Percentiles rank a stretch among this genome's conserved stretches.
These are phyloP conservation scores for Palythoa grandis DNA, from an alignment of 92 coral and sea anemone genomes.

Conservation along the genomic window DNA sequence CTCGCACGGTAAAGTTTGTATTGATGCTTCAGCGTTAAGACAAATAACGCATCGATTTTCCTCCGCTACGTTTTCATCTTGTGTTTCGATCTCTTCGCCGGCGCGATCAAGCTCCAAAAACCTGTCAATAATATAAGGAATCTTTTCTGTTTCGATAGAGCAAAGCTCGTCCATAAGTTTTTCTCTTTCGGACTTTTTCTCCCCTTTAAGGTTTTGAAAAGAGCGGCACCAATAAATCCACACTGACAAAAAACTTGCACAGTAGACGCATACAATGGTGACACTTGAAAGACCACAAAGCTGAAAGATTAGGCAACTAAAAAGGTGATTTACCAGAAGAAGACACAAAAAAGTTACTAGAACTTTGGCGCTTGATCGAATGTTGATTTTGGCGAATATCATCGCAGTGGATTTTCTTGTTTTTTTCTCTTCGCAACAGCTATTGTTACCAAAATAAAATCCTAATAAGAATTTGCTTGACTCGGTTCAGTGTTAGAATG, in stretches of 20 bases:
- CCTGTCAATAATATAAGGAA: conserved; percentile 86
- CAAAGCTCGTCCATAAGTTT: conserved; percentile 76
- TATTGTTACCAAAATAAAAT: background rate
- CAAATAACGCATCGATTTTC: conserved; percentile 88
- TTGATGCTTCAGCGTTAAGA: conserved; percentile 80
- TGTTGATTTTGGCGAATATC: conserved; percentile 26
- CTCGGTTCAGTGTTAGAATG: background rate
- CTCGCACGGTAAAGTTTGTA: conserved; percentile 82
- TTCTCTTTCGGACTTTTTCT: conserved; percentile 54
- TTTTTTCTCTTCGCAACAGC: background rate
- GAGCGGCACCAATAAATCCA: conserved; percentile 62
- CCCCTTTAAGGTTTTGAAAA: conserved; percentile 30
- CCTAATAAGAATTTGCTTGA: background rate
- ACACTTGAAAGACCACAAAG: conserved; percentile 58
- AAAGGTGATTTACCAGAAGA: conserved; percentile 59
- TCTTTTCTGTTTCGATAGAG: conserved; percentile 81
- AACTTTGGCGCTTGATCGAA: conserved; percentile 20
- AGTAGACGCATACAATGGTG: conserved; percentile 44
- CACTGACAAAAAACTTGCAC: conserved; percentile 46
- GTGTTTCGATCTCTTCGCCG: conserved; percentile 42
- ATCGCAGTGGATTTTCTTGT: background rate
- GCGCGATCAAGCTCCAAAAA: conserved; percentile 82
- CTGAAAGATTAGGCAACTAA: conserved; percentile 58
- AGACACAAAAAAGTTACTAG: conserved; percentile 47
- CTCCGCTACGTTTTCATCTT: conserved; percentile 32